Evolutionary conservation across 2,797 vertebrate genomes (phyloP).

Genomic region (Percopsis omiscomaycus): DNA sequence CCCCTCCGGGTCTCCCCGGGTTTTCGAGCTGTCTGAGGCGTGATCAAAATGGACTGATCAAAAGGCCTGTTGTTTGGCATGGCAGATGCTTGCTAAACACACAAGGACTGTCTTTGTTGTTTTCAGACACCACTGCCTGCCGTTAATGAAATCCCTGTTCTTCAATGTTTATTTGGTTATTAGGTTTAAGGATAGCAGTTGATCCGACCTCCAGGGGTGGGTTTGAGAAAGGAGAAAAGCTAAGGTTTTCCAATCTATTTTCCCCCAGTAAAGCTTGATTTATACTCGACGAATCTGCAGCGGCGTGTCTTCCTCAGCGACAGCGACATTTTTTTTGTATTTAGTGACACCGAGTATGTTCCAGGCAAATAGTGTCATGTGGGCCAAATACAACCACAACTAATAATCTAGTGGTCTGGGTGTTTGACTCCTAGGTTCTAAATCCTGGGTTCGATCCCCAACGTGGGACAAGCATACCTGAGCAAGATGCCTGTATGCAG

Average conservation of each 20-base stretch:
- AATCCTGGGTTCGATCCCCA: no score
- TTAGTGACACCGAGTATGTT: constrained; percentile 23
- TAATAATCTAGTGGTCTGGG: no score
- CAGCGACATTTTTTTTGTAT: constrained; percentile 42
- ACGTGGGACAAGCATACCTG: no score
- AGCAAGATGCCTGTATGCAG: no score
- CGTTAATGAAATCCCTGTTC: constrained; percentile 68
- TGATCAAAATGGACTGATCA: constrained; percentile 49
- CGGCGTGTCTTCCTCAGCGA: not conserved
- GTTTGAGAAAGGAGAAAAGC: constrained; percentile 49
- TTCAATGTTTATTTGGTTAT: constrained; percentile 70
- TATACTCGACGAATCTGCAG: no score
- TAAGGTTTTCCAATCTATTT: constrained; percentile 19
- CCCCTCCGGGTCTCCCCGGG: constrained; percentile 36
- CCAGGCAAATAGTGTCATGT: no score
- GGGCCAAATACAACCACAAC: no score
- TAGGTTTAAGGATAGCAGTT: constrained; percentile 69
- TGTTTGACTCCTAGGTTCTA: no score
- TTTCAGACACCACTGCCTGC: constrained; percentile 61
- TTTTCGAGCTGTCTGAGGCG: constrained; percentile 54
- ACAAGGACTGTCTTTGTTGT: constrained; percentile 61
- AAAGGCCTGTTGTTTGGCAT: constrained; percentile 52
- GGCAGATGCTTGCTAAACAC: constrained; percentile 67
- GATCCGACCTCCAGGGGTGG: constrained; percentile 67
- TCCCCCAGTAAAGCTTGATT: no score